These are phyloP conservation scores for Thamnophis elegans DNA, from an alignment of 2,797 vertebrate genomes.

Conservation along the genomic window DNA sequence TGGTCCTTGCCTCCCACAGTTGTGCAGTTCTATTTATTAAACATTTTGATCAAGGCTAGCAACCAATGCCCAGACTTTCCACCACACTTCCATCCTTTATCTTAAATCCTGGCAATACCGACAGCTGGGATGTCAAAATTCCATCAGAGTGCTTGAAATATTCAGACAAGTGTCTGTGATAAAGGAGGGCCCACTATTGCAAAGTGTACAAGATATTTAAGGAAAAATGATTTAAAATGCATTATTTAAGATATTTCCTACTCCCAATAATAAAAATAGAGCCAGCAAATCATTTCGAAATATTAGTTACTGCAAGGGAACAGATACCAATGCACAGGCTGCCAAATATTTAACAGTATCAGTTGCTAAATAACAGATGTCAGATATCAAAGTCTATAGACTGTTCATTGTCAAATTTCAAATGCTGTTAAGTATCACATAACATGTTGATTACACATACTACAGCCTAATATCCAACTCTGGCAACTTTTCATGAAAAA, in stretches of 20 bases:
- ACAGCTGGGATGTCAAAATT: constrained; percentile 40
- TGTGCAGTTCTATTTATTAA: background rate
- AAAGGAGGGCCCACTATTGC: background rate
- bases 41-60: background rate
- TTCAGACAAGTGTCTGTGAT: constrained; percentile 43
- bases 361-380: constrained; percentile 9
- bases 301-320: background rate
- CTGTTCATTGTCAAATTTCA: constrained; percentile 3
- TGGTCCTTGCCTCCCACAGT: background rate
- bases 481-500: background rate
- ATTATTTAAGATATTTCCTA: background rate
- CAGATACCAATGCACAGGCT: background rate
- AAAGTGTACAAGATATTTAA: background rate
- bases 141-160: background rate
- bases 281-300: background rate
- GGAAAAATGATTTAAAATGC: background rate
- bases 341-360: constrained; percentile 3
- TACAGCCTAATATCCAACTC: background rate
- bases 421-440: background rate
- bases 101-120: background rate
- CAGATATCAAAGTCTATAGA: constrained; percentile 10
- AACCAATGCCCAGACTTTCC: background rate
- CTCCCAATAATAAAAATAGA: background rate
- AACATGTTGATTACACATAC: background rate
- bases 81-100: background rate